Evolutionary conservation across 2,113 vertebrate species (phyloP), one percentile per base, ranked within the genome.

Genomic region (Pseudonaja textilis): DNA sequence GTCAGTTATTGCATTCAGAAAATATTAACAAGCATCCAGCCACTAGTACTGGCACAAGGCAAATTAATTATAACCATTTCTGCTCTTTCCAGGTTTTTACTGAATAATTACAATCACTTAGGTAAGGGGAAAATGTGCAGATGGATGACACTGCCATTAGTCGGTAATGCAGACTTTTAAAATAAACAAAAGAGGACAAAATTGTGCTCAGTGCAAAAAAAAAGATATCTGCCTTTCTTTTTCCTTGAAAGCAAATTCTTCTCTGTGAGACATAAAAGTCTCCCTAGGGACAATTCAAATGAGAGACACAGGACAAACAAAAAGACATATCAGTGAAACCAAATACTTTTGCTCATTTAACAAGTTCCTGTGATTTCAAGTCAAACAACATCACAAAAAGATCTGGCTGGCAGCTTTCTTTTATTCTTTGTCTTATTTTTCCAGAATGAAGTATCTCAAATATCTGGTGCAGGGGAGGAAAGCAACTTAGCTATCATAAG

Each of bases 331-430:
- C 92, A 94, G 85, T 93, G 94, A 95, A 97, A 96, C 22, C 20
- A 93, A 96, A 96, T 94, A 95, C 93, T 89, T 89, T 94, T 94
- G 87, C 55, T 93, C 92, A 93, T 93, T 96, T 95, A 94, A 94
- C 95, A 94, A 87, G 52, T 20, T 94, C 91, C 95, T 93, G 93
- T 57, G 90, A 93, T 87, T 96, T 94, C 52, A 91, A 91, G 56
- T 85, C 69, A 93, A 85, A 92, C 91, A 95, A 95, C 52, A 87
- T 59, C 87, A 47, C 54, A 54, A 55, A 89, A 88, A 39, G 85
- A 92, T 9, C 91, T 85, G 74, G 64, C 47, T 92, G 90, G 85
- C 89, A 93, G 64, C 85, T 93, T 86, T 88, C 6, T 54, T 93
- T 94, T 52, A 20, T 94, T 94, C 92, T 45, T 88, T 92, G 86